Evolutionary conservation across 2,113 vertebrate species (phyloP), one percentile per base, ranked within the genome.

Genomic region (Candoia aspera): DNA sequence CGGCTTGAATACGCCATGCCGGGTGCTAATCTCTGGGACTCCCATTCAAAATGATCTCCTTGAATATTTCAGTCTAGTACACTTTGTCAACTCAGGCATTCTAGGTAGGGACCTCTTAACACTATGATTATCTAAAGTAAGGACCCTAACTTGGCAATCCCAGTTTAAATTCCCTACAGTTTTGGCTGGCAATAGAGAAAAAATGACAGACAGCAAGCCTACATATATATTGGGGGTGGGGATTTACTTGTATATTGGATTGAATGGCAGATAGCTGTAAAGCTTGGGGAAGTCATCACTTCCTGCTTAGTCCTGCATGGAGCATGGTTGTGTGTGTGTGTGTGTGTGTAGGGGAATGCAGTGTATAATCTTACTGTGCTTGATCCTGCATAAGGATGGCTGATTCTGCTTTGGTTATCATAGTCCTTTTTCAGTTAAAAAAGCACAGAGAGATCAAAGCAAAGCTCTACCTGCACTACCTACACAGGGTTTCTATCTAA

Each of bases 31-130:
- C 95, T 99, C 99, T 0, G 99, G 99, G 89, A 99, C 99, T 0
- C 99, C 99, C 55, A 99, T 99, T 95, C 99, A 99, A 97, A 99
- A 99, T 0, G 99, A 99, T 96, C 97, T 99, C 91, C 98, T 99
- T 62, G 99, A 99, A 93, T 99, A 99, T 96, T 99, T 99, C 97
- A 99, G 99, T 95, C 95, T 99, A 96, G 99, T 99, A 88, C 99
- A 99, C 96, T 99, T 99, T 1, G 99, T 99, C 90, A 99, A 99
- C 90, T 97, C 98, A 0, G 99, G 99, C 54, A 99, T 99, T 92
- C 97, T 99, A 0, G 99, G 99, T 99, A 54, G 96, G 98, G 97
- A 94, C 62, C 1, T 93, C 0, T 1, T 79, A 59, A 49, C 12
- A 3, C 84, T 46, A 15, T 86, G 90, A 49, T 90, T 17, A 11